Conservation (phyloP, 2,797 vertebrate species). For the Coregonus suidteri region DNA sequence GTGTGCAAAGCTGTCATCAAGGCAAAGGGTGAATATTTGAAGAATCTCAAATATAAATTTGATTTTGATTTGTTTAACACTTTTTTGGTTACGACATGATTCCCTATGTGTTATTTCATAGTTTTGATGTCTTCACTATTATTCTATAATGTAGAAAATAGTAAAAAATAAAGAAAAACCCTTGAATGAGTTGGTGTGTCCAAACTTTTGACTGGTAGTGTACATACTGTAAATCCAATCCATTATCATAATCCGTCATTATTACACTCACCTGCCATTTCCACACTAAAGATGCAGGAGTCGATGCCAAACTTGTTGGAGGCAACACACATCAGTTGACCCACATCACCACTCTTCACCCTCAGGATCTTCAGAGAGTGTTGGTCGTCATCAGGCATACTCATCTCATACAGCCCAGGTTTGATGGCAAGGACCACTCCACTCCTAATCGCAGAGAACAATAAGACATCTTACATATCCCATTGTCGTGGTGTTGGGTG, state of each 20-base stretch:
- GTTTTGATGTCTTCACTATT: too few species aligned
- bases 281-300: constrained; percentile 81
- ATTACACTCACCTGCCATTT: constrained; percentile 83
- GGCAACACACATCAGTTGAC: constrained; percentile 83
- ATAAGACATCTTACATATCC: not conserved
- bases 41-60: too few species aligned
- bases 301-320: constrained; percentile 86
- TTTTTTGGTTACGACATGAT: too few species aligned
- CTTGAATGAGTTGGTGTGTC: too few species aligned
- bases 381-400: constrained; percentile 92
- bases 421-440: constrained; percentile 76
- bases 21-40: too few species aligned
- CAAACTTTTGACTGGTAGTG: too few species aligned
- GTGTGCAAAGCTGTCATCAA: too few species aligned
- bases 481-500: not conserved
- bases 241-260: not conserved
- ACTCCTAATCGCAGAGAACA: constrained; percentile 63
- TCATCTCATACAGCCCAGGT: constrained; percentile 82
- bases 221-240: not conserved
- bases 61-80: too few species aligned
- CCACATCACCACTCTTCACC: constrained; percentile 79
- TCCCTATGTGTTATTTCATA: too few species aligned
- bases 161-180: too few species aligned
- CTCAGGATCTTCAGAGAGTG: constrained; percentile 84
- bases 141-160: too few species aligned